Conservation (phyloP, 2,797 vertebrate species). For the Clarias laeviceps region DNA sequence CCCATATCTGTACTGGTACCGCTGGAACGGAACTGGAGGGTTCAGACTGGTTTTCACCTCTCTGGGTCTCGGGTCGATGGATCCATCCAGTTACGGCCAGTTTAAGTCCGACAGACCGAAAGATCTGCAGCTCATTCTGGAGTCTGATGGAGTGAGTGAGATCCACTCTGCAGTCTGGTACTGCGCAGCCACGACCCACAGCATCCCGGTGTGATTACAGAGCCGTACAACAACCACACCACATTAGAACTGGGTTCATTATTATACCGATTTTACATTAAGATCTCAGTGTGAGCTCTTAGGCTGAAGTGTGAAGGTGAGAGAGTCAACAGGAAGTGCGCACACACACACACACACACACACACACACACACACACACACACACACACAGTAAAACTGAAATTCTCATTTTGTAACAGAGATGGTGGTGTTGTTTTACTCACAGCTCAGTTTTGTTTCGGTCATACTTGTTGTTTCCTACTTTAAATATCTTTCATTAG, state of each 20-base stretch:
- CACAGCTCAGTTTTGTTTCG: background rate
- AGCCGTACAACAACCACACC: constrained; percentile 2
- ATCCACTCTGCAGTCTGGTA: constrained; percentile 1
- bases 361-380: no score
- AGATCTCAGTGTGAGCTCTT: background rate
- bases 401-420: constrained; percentile 9
- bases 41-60: constrained; percentile 38
- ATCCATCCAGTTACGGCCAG: constrained; percentile 30
- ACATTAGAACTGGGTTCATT: background rate
- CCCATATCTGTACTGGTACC: constrained; percentile 50
- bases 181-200: constrained; percentile 16
- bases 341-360: background rate
- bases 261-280: background rate
- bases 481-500: background rate
- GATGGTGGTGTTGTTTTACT: background rate
- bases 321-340: background rate
- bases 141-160: constrained; percentile 10
- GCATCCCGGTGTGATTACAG: background rate
- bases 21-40: constrained; percentile 30
- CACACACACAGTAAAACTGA: background rate
- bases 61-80: constrained; percentile 6
- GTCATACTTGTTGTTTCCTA: background rate
- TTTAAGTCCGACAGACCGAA: constrained; percentile 31
- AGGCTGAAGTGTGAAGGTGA: no score
- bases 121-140: background rate